A percentile compares a stretch with the other conserved stretches of the same genome.
Evolutionary conservation across 2,113 vertebrate species (phyloP).

Genomic region (Oncorhynchus nerka): DNA sequence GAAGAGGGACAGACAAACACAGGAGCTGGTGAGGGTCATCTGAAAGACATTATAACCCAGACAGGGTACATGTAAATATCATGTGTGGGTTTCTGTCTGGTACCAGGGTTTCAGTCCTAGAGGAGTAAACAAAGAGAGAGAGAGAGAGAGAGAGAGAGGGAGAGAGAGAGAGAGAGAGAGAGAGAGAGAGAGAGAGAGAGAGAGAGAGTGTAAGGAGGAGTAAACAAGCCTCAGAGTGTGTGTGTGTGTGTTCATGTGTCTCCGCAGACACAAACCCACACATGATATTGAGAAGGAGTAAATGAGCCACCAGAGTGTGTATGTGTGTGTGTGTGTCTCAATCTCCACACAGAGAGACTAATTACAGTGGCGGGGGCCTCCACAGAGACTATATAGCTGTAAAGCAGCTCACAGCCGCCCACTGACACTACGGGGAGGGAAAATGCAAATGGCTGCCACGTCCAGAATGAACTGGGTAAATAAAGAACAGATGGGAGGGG

Average conservation of each 20-base stretch:
- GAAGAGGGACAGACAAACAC: neutral
- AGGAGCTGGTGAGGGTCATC: neutral
- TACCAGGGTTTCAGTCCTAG: neutral
- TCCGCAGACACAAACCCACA: no score
- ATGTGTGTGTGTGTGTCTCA: neutral
- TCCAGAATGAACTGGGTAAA: slow-evolving; percentile 44
- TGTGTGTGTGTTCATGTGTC: neutral
- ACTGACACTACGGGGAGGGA: slow-evolving; percentile 5
- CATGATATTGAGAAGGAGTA: no score
- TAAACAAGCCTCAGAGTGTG: neutral
- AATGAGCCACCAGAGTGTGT: neutral
- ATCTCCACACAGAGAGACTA: neutral
- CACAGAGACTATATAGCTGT: neutral
- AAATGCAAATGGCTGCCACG: slow-evolving; percentile 14
- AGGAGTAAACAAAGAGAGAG: neutral
- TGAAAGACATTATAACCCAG: neutral
- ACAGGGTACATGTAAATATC: neutral
- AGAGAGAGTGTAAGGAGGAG: neutral
- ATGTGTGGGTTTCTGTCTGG: neutral
- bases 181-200: no score
- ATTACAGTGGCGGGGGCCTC: neutral
- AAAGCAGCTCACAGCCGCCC: slow-evolving; percentile 17
- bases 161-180: no score
- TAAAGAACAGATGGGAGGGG: slow-evolving; percentile 45
- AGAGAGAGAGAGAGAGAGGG: no score